A percentile compares a stretch with the other conserved stretches of the same genome.
These are phyloP conservation scores for Didymodactylos carnosus DNA, from an alignment of 2,888 invertebrate species.

Conservation along the genomic window DNA sequence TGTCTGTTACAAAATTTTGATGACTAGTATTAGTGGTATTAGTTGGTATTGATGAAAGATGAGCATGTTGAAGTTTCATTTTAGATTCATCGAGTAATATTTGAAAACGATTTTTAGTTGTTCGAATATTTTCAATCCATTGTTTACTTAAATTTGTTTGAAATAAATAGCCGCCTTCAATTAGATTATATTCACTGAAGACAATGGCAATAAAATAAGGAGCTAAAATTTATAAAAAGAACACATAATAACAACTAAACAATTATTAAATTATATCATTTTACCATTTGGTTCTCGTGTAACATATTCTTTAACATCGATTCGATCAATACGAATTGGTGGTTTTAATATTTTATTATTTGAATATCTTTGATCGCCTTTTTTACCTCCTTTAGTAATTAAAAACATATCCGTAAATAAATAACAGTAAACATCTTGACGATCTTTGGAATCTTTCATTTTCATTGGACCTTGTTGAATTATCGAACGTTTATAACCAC, in stretches of 20 bases:
- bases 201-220: neutral
- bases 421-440: slow-evolving; percentile 71
- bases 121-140: neutral
- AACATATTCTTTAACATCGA: slow-evolving; percentile 44
- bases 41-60: neutral
- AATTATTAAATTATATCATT: neutral
- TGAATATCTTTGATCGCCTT: slow-evolving; percentile 21
- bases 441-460: slow-evolving; percentile 50
- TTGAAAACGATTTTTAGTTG: neutral
- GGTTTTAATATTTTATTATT: slow-evolving; percentile 49
- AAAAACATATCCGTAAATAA: slow-evolving; percentile 76
- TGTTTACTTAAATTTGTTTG: slow-evolving; percentile 1
- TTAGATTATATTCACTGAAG: neutral
- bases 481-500: slow-evolving; percentile 37
- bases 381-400: slow-evolving; percentile 50
- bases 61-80: neutral
- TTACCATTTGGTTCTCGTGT: neutral
- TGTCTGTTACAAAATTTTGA: neutral
- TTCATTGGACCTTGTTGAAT: slow-evolving; percentile 60
- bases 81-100: neutral
- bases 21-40: neutral
- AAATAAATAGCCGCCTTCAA: neutral
- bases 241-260: neutral
- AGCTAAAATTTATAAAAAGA: neutral
- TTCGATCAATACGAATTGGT: slow-evolving; percentile 56